Evolutionary conservation across 1,140 invertebrate genomes (phyloP), one percentile per base, ranked within the genome.

Genomic region (Sesamia nonagrioides): DNA sequence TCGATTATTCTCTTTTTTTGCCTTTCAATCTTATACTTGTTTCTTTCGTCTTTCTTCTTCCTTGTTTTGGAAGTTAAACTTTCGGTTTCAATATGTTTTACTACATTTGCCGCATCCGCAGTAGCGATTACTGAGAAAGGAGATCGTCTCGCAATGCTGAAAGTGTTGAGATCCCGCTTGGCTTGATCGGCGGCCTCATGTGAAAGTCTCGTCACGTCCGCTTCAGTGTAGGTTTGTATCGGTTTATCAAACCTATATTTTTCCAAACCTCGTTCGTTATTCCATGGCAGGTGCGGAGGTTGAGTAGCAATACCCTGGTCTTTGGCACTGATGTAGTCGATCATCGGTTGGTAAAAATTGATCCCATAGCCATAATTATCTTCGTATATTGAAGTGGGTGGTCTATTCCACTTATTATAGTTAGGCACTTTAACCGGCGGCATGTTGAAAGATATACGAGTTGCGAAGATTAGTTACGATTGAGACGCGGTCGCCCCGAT

Each of bases 321-420:
- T 88, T 95, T 96, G 21, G 94, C 94, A 84, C 97, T 96, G 74
- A 98, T 96, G 84, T 97, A 98, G 87, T 98, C 97, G 78, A 98
- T 96, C 97, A 98, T 97, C 11, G 97, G 97, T 87, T 98, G 97
- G 91, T 98, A 98, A 89, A 96, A 97, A 88, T 98, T 97, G 68
- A 97, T 97, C 6, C 97, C 97, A 82, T 97, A 97, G 45, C 96
- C 96, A 92, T 98, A 98, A 93, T 98, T 98, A 88, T 97, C 96
- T 81, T 97, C 96, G 88, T 98, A 98, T 33, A 97, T 96, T 27
- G 95, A 91, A 1, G 96, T 97, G n/a, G 96, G 95, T 1, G 97
- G 97, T 84, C 96, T 91, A 48, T 87, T 91, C 94, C 95, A 95
- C 78, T 93, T 93, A 74, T 87, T 88, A 50, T 86, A 89, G 75